phyloP scores from a whole-genome alignment of 2,888 invertebrate genomes.

The Atethmia centrago region DNA sequence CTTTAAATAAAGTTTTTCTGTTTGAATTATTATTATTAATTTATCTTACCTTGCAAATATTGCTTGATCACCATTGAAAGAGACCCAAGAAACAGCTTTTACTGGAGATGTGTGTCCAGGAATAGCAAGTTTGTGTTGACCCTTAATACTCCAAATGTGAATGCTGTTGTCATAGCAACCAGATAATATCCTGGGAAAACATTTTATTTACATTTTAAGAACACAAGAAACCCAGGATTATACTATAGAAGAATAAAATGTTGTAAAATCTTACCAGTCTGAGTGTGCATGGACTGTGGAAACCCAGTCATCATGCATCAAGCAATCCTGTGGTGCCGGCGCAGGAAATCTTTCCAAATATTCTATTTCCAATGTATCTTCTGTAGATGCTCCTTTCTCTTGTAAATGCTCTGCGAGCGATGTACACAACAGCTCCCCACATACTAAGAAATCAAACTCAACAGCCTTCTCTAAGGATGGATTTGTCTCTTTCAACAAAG shows the following conservation, averaged over 20 bases:
- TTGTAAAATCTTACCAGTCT: conserved; percentile 90
- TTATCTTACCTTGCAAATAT: conserved; percentile 92
- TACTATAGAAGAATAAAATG: not conserved
- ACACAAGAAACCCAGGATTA: not conserved
- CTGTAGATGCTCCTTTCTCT: conserved; percentile 94
- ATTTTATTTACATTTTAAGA: not conserved
- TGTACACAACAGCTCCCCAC: conserved; percentile 94
- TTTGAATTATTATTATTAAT: not conserved
- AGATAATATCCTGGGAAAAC: conserved; percentile 94
- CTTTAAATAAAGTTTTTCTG: not conserved
- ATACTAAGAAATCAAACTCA: conserved; percentile 97
- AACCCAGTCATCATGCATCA: conserved; percentile 99
- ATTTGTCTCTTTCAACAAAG: conserved; percentile 92
- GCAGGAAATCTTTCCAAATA: conserved; percentile 97
- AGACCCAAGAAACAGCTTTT: conserved; percentile 97
- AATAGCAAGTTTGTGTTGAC: conserved; percentile 95
- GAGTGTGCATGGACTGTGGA: conserved; percentile 94
- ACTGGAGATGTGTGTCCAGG: conserved; percentile 97
- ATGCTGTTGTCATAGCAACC: conserved; percentile 98
- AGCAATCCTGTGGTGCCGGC: conserved; percentile 97
- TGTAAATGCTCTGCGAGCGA: conserved; percentile 94
- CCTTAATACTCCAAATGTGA: conserved; percentile 96
- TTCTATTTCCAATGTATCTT: conserved; percentile 96
- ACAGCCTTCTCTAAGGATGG: conserved; percentile 82
- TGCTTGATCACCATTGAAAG: conserved; percentile 91